Evolutionary conservation across 2,113 vertebrate species (phyloP), one percentile per base, ranked within the genome.

Genomic region (Poeciliopsis occidentalis): DNA sequence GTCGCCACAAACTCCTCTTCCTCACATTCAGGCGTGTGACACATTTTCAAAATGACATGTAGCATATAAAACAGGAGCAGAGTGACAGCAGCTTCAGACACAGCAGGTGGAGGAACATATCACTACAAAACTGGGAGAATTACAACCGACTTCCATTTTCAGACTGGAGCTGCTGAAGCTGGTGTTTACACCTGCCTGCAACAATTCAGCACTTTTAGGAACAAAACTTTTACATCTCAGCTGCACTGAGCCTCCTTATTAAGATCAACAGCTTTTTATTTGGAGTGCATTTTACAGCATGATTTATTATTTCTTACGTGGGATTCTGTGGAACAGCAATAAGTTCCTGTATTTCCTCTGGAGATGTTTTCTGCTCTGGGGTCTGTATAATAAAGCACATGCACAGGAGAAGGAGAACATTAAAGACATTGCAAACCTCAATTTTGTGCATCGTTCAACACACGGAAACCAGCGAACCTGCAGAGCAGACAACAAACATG

Each of bases 401-500:
- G 26, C 68, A 30, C 57, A 41, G 41, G 26, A 64, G 67, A 63
- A 34, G 41, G 26, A 64, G 67, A 63, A 47, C 63, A 62, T 71
- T 76, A 60, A 54, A 7, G 19, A 17, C n/a, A 76, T 67, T 1
- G 15, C 69, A 67, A 22, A 29, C 60, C 24, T 64, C 51, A 41
- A 64, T 62, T 73, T 44, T 75, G 47, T 67, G 60, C 6, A 83
- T 71, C 51, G 26, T 79, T 79, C 63, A 63, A 4, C 67, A 75
- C 57, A 57, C 67, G 62, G 60, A 32, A 76, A 71, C 39, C 8
- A 32, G 62, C 60, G 74, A 71, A 62, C 63, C 78, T 66, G 73
- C 76, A 87, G 67, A 84, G 63, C 65, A 80, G 71, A 69, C 34
- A 37, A 64, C 75, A 83, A 87, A 91, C 83, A 77, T 70, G n/a